A percentile compares a stretch with the other conserved stretches of the same genome.
Evolutionary conservation across 2,888 invertebrate genomes (phyloP).

Genomic region (Chloroclysta siterata): DNA sequence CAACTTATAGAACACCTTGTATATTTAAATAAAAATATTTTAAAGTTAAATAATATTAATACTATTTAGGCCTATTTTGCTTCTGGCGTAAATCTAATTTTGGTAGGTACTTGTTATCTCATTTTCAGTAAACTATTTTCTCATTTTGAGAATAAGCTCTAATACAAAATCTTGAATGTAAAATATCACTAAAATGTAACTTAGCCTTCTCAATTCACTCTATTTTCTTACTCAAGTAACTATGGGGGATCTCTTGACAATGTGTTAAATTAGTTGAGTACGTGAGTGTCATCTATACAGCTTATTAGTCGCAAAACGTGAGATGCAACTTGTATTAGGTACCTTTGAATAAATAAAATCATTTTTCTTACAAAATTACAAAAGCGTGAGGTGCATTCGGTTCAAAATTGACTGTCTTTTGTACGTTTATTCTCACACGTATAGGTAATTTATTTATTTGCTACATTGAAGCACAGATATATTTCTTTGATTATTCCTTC

Average conservation of each 20-base stretch:
- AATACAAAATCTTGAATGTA: neutral
- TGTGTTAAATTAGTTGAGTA: constrained; percentile 70
- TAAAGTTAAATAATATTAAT: too few relatives aligned
- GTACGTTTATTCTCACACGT: constrained; percentile 10
- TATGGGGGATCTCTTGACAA: constrained; percentile 55
- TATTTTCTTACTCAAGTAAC: constrained; percentile 60
- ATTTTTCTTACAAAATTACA: constrained; percentile 38
- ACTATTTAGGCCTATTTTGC: too few relatives aligned
- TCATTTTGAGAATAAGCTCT: too few relatives aligned
- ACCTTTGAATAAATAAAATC: constrained; percentile 37
- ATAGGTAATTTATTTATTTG: constrained; percentile 8
- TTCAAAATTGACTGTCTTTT: constrained; percentile 20
- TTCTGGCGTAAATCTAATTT: too few relatives aligned
- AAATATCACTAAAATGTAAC: constrained; percentile 23
- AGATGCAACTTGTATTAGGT: constrained; percentile 35
- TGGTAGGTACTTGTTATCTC: too few relatives aligned
- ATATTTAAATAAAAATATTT: too few relatives aligned
- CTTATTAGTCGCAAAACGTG: constrained; percentile 41
- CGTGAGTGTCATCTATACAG: constrained; percentile 67
- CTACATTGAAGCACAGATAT: neutral
- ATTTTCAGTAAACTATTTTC: too few relatives aligned
- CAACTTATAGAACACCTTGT: too few relatives aligned
- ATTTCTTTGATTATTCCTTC: constrained; percentile 11
- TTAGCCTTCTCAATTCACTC: constrained; percentile 46
- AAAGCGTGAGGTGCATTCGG: constrained; percentile 36